Percentiles rank a stretch among this genome's conserved stretches.
phyloP scores from a whole-genome alignment of 2,113 vertebrate genomes.

The Vidua macroura region DNA sequence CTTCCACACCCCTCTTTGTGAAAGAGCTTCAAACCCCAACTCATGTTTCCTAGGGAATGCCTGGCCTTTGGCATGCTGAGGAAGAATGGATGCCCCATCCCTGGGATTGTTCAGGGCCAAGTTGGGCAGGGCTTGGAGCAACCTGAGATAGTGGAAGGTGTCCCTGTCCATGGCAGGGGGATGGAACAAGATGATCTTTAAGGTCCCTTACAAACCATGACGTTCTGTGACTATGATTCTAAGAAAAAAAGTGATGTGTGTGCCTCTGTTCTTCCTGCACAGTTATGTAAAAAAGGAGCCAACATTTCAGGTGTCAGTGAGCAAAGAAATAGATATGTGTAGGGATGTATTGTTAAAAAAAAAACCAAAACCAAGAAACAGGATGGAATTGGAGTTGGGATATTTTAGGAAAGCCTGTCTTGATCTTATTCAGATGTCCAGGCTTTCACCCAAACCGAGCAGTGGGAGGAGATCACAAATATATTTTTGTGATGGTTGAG shows the following conservation, averaged over 20 bases:
- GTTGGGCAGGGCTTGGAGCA: background rate
- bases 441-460: background rate
- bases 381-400: fast-evolving
- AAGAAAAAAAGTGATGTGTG: background rate
- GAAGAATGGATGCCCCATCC: background rate
- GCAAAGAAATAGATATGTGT: background rate
- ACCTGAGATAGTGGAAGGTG: background rate
- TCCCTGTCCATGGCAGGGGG: background rate
- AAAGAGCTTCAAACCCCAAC: fast-evolving
- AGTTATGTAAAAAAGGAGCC: background rate
- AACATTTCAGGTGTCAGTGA: background rate
- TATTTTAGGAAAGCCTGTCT: background rate
- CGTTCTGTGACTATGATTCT: background rate
- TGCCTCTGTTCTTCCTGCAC: background rate
- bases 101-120: background rate
- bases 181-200: background rate
- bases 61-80: background rate
- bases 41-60: background rate
- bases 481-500: background rate
- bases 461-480: background rate
- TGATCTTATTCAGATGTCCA: background rate
- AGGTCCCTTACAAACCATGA: background rate
- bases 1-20: background rate
- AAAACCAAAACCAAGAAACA: fast-evolving
- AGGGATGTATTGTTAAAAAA: background rate